phyloP scores from a whole-genome alignment of 2,888 invertebrate genomes.

The Nipponacmea schrenckii region DNA sequence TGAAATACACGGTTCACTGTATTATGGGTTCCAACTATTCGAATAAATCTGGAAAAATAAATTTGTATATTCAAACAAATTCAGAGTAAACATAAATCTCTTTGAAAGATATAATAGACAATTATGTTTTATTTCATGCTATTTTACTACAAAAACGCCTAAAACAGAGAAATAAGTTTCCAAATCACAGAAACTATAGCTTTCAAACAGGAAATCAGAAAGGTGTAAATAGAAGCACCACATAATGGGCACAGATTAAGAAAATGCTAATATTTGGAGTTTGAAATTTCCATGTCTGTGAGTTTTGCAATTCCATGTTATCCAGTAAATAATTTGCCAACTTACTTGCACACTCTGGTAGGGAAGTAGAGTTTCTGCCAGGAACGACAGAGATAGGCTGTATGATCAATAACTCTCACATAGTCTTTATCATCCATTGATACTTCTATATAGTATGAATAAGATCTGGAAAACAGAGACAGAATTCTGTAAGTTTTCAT shows the following conservation, averaged over 20 bases:
- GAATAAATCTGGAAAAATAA: constrained; percentile 72
- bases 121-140: too few relatives aligned
- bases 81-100: not conserved
- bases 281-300: too few relatives aligned
- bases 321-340: not conserved
- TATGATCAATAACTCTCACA: constrained; percentile 92
- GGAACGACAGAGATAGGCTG: constrained; percentile 90
- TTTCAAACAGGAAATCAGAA: too few relatives aligned
- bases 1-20: constrained; percentile 95
- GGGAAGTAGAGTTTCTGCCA: constrained; percentile 96
- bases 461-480: constrained; percentile 79
- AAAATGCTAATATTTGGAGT: too few relatives aligned
- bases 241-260: too few relatives aligned
- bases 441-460: constrained; percentile 93
- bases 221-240: too few relatives aligned
- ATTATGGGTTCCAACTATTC: constrained; percentile 85
- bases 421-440: constrained; percentile 96
- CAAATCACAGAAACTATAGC: too few relatives aligned
- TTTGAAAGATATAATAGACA: too few relatives aligned
- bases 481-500: not conserved
- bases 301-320: too few relatives aligned
- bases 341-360: constrained; percentile 82
- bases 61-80: not conserved
- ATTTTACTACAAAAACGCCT: too few relatives aligned
- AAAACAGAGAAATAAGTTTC: too few relatives aligned